Percentiles rank a stretch among this genome's conserved stretches.
phyloP scores from a whole-genome alignment of 2,888 invertebrate genomes.

The Lasiommata megera region DNA sequence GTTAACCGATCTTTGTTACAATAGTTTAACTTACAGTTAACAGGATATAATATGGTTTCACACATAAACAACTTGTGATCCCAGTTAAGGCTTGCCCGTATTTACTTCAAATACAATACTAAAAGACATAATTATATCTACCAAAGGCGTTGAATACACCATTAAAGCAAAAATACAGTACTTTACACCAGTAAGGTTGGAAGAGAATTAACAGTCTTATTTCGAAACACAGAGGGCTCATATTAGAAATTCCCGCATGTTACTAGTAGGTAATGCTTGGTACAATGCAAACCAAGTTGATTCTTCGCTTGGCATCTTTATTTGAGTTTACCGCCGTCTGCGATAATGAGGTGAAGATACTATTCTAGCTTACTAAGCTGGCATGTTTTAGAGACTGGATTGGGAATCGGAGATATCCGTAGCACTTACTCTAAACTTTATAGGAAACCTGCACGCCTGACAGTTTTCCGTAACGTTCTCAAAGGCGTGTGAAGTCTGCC shows the following conservation, averaged over 20 bases:
- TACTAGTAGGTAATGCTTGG: not conserved
- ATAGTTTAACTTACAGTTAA: no score
- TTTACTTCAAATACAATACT: conserved; percentile 2
- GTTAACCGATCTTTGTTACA: no score
- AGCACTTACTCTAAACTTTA: not conserved
- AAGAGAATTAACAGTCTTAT: not conserved
- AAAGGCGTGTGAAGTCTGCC: no score
- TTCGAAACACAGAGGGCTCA: not conserved
- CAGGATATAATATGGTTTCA: not conserved
- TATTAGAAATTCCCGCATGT: not conserved
- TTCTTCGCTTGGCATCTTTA: conserved; percentile 17
- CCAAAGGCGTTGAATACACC: conserved; percentile 8
- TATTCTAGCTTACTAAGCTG: not conserved
- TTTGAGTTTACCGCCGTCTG: conserved; percentile 10
- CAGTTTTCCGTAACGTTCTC: no score
- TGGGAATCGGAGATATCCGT: not conserved
- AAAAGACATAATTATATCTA: not conserved
- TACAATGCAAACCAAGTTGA: conserved; percentile 14
- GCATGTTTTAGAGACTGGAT: not conserved
- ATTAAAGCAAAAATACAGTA: conserved; percentile 5
- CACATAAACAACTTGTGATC: not conserved
- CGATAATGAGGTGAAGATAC: conserved; percentile 6
- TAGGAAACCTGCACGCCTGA: no score
- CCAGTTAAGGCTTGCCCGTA: not conserved
- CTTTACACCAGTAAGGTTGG: not conserved